Evolutionary conservation across 2,113 vertebrate genomes (phyloP).

Genomic region (Perccottus glenii): DNA sequence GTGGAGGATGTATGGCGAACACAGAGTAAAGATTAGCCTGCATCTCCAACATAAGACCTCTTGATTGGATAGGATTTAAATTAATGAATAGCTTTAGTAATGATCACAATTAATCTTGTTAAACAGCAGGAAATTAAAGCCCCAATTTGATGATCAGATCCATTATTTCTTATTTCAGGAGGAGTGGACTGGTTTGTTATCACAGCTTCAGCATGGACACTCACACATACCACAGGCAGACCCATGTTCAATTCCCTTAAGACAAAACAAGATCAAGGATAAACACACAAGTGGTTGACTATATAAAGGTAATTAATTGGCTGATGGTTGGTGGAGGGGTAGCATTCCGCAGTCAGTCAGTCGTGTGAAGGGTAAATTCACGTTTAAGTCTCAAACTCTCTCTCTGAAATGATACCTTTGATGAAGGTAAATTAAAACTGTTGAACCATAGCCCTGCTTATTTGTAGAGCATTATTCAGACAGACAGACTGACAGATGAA

Average conservation of each 20-base stretch:
- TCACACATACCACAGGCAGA: conserved; percentile 2
- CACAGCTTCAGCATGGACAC: conserved; percentile 2
- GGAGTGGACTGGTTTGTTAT: conserved; percentile 9
- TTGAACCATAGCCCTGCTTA: no score
- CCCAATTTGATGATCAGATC: conserved; percentile 19
- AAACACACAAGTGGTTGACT: background rate
- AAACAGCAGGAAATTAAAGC: conserved; percentile 27
- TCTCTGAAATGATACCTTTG: no score
- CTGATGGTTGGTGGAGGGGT: background rate
- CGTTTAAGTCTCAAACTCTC: no score
- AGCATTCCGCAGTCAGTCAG: background rate
- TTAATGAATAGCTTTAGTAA: conserved; percentile 13
- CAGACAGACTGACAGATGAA: no score
- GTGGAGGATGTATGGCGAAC: background rate
- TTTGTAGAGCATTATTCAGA: no score
- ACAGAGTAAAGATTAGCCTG: background rate
- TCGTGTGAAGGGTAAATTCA: no score
- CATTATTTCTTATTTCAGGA: conserved; percentile 18
- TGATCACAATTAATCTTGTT: conserved; percentile 21
- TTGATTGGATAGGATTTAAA: conserved; percentile 17
- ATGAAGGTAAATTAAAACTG: no score
- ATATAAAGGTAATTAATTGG: background rate
- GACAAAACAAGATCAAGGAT: conserved; percentile 3
- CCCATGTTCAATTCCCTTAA: conserved; percentile 7
- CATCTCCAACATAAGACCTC: background rate